phyloP scores from a whole-genome alignment of 2,113 vertebrate species.

The Andinoacara biseriatus region DNA sequence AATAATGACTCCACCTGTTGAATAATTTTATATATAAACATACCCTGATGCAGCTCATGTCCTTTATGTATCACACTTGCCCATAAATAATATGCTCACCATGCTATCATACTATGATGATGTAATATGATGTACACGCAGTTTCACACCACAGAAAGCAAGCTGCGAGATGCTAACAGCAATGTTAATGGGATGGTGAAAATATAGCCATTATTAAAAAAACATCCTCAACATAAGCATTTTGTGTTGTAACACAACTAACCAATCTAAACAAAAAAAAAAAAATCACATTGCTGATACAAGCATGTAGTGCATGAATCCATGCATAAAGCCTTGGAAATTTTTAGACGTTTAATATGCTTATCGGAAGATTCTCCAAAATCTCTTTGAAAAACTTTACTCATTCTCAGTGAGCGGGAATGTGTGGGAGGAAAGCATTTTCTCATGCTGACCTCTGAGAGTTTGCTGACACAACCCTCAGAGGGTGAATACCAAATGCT shows the following conservation, averaged over 20 bases:
- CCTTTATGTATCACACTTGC: not conserved
- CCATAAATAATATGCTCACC: not conserved
- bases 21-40: not conserved
- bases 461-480: conserved; percentile 64
- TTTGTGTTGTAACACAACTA: not conserved
- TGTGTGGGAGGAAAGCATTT: conserved; percentile 42
- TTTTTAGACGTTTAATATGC: conserved; percentile 8
- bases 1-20: not conserved
- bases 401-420: conserved; percentile 26
- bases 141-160: not conserved
- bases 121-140: not conserved
- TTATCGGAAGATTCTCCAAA: conserved; percentile 1
- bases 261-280: not conserved
- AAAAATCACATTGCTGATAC: not conserved
- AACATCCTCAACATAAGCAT: not conserved
- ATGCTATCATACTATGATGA: not conserved
- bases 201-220: conserved; percentile 13
- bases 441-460: conserved; percentile 61
- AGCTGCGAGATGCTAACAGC: not conserved
- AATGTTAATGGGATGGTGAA: not conserved
- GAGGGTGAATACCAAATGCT: conserved; percentile 68
- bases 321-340: not conserved
- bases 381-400: conserved; percentile 20
- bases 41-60: not conserved
- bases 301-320: not conserved